phyloP scores from a whole-genome alignment of 2,113 vertebrate genomes.

The Oxyura jamaicensis region DNA sequence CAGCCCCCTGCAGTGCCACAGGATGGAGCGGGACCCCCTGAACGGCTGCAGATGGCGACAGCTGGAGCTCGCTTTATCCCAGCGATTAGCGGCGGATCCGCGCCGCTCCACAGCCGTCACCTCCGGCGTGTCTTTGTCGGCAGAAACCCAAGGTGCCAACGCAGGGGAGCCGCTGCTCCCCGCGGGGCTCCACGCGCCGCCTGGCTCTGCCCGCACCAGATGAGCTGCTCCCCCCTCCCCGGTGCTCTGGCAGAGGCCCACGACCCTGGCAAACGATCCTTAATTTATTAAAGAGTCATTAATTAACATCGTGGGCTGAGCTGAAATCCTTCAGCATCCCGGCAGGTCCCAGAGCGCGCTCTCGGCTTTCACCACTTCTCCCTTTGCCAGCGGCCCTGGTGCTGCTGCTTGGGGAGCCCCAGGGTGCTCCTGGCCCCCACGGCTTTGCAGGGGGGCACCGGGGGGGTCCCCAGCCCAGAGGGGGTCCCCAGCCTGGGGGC shows the following conservation, averaged over 20 bases:
- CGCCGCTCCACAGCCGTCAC: background rate
- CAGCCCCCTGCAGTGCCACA: background rate
- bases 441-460: fast-evolving
- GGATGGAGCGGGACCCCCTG: background rate
- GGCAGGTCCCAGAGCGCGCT: background rate
- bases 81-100: background rate
- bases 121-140: background rate
- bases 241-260: background rate
- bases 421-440: background rate
- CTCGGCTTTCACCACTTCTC: background rate
- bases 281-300: slow-evolving; percentile 18
- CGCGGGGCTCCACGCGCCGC: background rate
- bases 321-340: background rate
- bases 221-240: background rate
- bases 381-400: fast-evolving
- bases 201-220: background rate
- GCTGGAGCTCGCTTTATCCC: background rate
- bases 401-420: background rate
- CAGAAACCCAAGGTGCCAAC: background rate
- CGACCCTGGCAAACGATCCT: background rate
- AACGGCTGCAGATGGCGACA: background rate
- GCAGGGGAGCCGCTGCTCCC: background rate
- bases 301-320: slow-evolving; percentile 12
- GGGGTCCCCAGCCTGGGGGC: fast-evolving
- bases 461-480: background rate